Evolutionary conservation across 2,888 invertebrate species (phyloP), one percentile per base, ranked within the genome.

Genomic region (Rosalia funebris): DNA sequence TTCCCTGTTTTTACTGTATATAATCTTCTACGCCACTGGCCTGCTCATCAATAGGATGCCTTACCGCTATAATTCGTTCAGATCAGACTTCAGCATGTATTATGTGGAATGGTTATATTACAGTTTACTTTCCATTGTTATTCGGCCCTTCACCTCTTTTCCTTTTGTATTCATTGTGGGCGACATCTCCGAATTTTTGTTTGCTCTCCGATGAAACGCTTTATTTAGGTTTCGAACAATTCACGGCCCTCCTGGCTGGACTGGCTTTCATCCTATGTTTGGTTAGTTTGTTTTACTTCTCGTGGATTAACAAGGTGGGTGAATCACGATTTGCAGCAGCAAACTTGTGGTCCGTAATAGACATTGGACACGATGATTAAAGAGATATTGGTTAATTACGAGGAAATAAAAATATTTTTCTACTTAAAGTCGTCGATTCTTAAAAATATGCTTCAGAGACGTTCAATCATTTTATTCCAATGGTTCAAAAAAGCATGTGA

Each of bases 91-190:
- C 48, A 14, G n/a, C n/a, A 11, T 37, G 17, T 17, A 48, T 20
- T 48, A 14, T 20, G n/a, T 16, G 4, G 50, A 20, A 37, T 50
- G 39, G 50, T 37, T 50, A 39, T 50, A 50, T 71, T 70, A 71
- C 68, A 68, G 68, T 65, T 60, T 58, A 60, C 50, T 66, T 60
- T 42, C 34, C 20, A 50, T 60, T 60, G 48, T 54, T 34, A 15
- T 25, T 50, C 19, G 15, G 36, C 57, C 62, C 44, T 57, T 46
- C 64, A 65, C 63, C 57, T 65, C 64, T 57, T 63, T 57, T 25
- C n/a, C 11, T 45, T 60, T 58, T 60, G 63, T 70, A 63, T 68
- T 47, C 42, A 60, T 66, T 71, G 71, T 69, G 69, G 71, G 69
- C 63, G 71, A 71, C 60, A 59, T 60, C 60, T 52, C 50, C 44